These are phyloP conservation scores for Drosophila mimica DNA, from an alignment of 2,888 invertebrate species.

Conservation along the genomic window DNA sequence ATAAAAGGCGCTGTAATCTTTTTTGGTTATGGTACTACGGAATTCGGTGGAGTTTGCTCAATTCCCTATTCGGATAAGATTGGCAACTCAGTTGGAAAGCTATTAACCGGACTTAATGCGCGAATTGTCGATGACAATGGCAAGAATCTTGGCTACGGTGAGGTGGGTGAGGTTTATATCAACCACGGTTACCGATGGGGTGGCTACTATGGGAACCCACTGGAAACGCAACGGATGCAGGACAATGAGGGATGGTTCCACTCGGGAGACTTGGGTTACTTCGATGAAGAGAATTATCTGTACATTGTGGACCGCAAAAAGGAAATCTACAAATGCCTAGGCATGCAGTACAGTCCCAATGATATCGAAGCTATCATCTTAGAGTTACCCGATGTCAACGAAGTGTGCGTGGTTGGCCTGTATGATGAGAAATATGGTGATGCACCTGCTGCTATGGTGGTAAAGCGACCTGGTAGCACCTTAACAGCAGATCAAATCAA, in stretches of 20 bases:
- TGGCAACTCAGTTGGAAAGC: constrained; percentile 55
- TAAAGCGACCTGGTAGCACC: constrained; percentile 34
- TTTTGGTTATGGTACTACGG: constrained; percentile 57
- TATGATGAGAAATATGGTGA: constrained; percentile 58
- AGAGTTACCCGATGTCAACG: constrained; percentile 62
- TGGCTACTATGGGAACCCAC: constrained; percentile 76
- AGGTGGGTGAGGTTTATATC: constrained; percentile 72
- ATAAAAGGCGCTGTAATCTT: constrained; percentile 19
- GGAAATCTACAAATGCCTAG: constrained; percentile 70
- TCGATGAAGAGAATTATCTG: constrained; percentile 70
- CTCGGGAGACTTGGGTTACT: constrained; percentile 79
- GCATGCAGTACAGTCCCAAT: constrained; percentile 62
- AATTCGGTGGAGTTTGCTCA: constrained; percentile 33
- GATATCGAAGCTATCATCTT: constrained; percentile 71
- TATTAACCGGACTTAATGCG: constrained; percentile 39
- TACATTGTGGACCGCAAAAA: constrained; percentile 76
- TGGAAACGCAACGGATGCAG: constrained; percentile 53
- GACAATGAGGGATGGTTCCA: constrained; percentile 74
- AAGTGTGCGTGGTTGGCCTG: constrained; percentile 73
- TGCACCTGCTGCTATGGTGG: constrained; percentile 74
- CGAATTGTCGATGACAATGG: constrained; percentile 73
- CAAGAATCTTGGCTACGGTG: constrained; percentile 48
- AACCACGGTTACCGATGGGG: constrained; percentile 48
- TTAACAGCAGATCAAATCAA: constrained; percentile 44
- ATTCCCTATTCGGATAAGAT: constrained; percentile 8